These are phyloP conservation scores for Pristionchus maxplancki DNA, from an alignment of 2,888 invertebrate species.

Conservation along the genomic window DNA sequence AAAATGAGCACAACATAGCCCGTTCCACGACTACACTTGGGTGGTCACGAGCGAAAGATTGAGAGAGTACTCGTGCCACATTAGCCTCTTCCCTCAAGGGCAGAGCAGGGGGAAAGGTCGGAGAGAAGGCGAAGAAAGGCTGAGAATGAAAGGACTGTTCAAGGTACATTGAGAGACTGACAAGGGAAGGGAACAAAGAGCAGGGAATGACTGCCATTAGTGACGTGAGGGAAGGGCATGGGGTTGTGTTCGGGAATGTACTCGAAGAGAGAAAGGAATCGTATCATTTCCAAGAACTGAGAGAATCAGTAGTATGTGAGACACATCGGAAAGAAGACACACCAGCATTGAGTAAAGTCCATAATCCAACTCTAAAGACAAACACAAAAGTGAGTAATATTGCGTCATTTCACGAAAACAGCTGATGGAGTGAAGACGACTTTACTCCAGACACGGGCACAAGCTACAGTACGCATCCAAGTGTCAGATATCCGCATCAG, in stretches of 20 bases:
- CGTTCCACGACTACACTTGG: constrained; percentile 16
- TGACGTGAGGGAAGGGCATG: too few relatives aligned
- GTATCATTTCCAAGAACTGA: too few relatives aligned
- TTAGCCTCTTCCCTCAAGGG: neutral
- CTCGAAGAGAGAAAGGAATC: too few relatives aligned
- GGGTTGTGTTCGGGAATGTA: too few relatives aligned
- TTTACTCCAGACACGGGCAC: too few relatives aligned
- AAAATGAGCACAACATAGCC: neutral
- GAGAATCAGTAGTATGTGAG: too few relatives aligned
- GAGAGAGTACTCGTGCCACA: neutral
- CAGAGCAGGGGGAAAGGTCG: neutral
- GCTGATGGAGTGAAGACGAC: too few relatives aligned
- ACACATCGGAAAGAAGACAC: too few relatives aligned
- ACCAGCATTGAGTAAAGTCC: too few relatives aligned
- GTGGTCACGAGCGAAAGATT: constrained; percentile 4
- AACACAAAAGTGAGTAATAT: neutral
- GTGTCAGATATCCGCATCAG: neutral
- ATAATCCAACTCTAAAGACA: too few relatives aligned
- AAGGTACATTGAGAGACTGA: neutral
- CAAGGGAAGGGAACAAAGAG: neutral
- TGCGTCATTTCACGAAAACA: neutral
- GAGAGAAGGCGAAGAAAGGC: neutral
- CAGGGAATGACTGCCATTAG: too few relatives aligned
- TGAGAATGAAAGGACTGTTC: neutral
- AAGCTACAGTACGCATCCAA: neutral